Percentiles rank a stretch among this genome's conserved stretches.
Conservation (phyloP, 2,797 vertebrate genomes). For the Chaetophractus vellerosus region DNA sequence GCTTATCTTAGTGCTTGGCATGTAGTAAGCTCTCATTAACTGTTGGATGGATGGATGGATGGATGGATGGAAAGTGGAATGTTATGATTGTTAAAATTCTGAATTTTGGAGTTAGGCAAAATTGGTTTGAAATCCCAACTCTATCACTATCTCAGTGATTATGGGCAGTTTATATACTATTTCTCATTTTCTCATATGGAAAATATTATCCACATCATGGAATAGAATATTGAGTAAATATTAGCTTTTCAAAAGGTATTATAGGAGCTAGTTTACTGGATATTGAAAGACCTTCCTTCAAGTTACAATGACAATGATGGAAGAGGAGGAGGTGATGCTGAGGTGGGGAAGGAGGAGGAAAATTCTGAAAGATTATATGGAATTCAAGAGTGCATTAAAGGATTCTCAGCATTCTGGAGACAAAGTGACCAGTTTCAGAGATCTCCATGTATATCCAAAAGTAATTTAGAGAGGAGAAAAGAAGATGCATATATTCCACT, state of each 20-base stretch:
- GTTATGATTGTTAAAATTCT: not conserved
- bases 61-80: not conserved
- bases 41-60: not conserved
- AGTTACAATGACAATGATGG: not conserved
- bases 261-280: not conserved
- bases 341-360: not conserved
- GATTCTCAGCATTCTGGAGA: not conserved
- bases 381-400: not conserved
- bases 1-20: not conserved
- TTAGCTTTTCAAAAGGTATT: not conserved
- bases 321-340: not conserved
- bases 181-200: slow-evolving; percentile 30
- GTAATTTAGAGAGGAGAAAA: not conserved
- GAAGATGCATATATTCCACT: not conserved
- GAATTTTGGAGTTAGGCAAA: not conserved
- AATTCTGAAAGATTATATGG: not conserved
- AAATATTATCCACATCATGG: not conserved
- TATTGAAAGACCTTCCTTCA: not conserved
- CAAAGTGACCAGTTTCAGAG: not conserved
- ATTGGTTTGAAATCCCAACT: not conserved
- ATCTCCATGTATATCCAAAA: not conserved
- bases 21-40: not conserved
- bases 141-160: not conserved
- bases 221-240: not conserved
- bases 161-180: not conserved